Evolutionary conservation across 1,140 invertebrate species (phyloP).

Genomic region (Hylyphantes graminicola): DNA sequence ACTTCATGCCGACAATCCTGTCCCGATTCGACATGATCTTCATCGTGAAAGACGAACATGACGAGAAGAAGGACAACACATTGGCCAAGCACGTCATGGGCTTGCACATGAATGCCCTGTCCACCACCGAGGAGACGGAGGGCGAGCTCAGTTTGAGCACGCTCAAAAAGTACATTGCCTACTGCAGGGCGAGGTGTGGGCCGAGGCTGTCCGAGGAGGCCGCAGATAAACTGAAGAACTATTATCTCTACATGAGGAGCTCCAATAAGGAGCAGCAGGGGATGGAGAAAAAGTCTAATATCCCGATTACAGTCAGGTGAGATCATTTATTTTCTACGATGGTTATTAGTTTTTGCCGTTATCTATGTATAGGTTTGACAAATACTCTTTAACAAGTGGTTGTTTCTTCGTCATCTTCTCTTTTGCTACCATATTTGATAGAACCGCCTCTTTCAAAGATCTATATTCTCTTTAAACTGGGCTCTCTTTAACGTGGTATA

Average conservation of each 20-base stretch:
- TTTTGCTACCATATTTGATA: too few species aligned
- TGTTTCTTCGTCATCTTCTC: too few species aligned
- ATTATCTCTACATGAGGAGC: conserved; percentile 95
- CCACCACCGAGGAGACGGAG: conserved; percentile 74
- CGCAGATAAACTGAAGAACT: conserved; percentile 92
- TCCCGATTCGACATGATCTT: conserved; percentile 99
- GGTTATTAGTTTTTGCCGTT: too few species aligned
- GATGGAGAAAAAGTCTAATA: conserved; percentile 79
- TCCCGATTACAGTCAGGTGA: conserved; percentile 94
- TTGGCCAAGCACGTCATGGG: conserved; percentile 97
- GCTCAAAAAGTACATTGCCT: conserved; percentile 95
- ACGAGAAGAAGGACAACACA: conserved; percentile 87
- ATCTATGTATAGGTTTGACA: too few species aligned
- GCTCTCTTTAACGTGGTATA: too few species aligned
- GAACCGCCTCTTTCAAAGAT: too few species aligned
- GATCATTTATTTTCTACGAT: too few species aligned
- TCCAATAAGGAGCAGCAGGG: conserved; percentile 81
- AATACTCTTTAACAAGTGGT: too few species aligned
- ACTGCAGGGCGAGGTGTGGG: conserved; percentile 89
- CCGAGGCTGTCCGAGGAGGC: conserved; percentile 88
- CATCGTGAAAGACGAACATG: conserved; percentile 98
- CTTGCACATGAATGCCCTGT: conserved; percentile 91
- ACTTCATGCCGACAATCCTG: conserved; percentile 99
- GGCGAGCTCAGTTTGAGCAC: conserved; percentile 87
- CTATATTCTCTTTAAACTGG: too few species aligned